Evolutionary conservation across 2,113 vertebrate genomes (phyloP).

Genomic region (Myotis davidii): DNA sequence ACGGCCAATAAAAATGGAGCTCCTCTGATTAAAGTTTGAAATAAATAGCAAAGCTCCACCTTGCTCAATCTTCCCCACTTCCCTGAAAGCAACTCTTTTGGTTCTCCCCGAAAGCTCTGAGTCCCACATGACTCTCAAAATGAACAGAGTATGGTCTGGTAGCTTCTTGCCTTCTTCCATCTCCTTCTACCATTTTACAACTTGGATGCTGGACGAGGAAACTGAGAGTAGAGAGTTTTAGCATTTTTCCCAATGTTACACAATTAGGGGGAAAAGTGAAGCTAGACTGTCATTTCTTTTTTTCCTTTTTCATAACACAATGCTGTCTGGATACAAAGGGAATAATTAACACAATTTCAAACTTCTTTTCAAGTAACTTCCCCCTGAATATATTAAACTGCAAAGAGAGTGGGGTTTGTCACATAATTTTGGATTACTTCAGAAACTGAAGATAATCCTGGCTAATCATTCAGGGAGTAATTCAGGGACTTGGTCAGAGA

Average conservation of each 20-base stretch:
- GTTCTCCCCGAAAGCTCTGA: neutral
- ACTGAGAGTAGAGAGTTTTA: neutral
- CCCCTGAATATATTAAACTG: neutral
- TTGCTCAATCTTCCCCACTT: neutral
- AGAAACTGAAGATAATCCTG: neutral
- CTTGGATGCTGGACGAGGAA: neutral
- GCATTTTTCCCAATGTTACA: neutral
- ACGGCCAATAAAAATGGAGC: neutral
- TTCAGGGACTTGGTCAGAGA: neutral
- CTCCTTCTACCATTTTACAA: neutral
- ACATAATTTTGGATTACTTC: neutral
- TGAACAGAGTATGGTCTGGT: neutral
- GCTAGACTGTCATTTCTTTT: neutral
- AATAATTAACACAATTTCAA: neutral
- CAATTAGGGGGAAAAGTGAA: neutral
- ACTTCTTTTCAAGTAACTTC: constrained; percentile 10
- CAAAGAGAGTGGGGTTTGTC: neutral
- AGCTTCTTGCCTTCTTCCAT: neutral
- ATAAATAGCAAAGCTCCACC: neutral
- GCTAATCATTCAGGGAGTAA: neutral
- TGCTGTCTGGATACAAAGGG: neutral
- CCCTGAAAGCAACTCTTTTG: neutral
- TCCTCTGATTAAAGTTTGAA: neutral
- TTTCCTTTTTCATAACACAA: neutral
- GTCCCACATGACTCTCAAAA: neutral